Conservation (phyloP, 2,888 invertebrate genomes). For the Lysandra bellargus region DNA sequence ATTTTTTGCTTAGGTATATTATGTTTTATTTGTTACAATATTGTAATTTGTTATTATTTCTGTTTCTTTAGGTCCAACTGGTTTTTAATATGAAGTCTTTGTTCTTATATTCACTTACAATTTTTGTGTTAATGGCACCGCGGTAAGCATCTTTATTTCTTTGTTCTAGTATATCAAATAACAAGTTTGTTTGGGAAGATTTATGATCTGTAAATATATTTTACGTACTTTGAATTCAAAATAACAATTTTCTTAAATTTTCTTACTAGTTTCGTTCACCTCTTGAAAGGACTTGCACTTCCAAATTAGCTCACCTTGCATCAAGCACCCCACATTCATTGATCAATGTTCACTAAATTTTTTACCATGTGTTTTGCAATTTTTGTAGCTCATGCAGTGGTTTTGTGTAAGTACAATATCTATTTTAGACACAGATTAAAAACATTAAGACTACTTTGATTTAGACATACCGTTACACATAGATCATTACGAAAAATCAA, state of each 20-base stretch:
- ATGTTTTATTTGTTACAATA: neutral
- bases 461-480: neutral
- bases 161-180: neutral
- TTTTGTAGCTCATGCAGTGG: neutral
- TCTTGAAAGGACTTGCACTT: neutral
- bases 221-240: neutral
- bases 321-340: neutral
- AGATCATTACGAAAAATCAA: too few species aligned
- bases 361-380: neutral
- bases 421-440: neutral
- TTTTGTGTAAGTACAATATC: neutral
- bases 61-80: neutral
- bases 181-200: slow-evolving; percentile 23
- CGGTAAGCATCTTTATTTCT: slow-evolving; percentile 36
- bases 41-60: neutral
- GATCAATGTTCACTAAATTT: neutral
- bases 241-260: neutral
- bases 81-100: slow-evolving; percentile 2
- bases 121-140: slow-evolving; percentile 31
- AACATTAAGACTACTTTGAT: neutral
- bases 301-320: neutral
- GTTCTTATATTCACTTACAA: slow-evolving; percentile 11
- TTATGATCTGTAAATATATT: neutral
- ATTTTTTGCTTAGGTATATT: neutral
- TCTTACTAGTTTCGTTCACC: neutral